These are phyloP conservation scores for Condylura cristata DNA, from an alignment of 2,113 vertebrate genomes.

Conservation along the genomic window DNA sequence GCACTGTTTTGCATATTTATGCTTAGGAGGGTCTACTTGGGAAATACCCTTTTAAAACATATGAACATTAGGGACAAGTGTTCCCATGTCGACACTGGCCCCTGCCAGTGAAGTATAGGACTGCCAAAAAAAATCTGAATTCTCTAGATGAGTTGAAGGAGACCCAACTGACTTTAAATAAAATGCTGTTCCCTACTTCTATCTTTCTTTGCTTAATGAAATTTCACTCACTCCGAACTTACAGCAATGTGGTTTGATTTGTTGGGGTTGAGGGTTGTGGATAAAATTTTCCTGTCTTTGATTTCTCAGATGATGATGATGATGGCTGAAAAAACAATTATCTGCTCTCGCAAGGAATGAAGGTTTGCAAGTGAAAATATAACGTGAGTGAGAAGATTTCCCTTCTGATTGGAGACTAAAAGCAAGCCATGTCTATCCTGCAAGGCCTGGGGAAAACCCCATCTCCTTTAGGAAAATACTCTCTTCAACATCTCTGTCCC, in stretches of 20 bases:
- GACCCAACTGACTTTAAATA: neutral
- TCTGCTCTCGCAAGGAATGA: neutral
- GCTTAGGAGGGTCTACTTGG: neutral
- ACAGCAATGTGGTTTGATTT: neutral
- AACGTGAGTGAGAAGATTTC: neutral
- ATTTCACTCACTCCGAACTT: neutral
- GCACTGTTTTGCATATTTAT: neutral
- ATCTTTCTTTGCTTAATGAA: slow-evolving; percentile 23
- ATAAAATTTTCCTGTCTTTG: neutral
- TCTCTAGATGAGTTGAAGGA: neutral
- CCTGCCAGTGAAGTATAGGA: neutral
- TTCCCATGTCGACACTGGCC: neutral
- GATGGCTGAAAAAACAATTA: neutral
- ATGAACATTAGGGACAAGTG: neutral
- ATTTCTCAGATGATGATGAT: slow-evolving; percentile 12
- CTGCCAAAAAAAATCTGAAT: neutral
- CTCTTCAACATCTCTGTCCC: neutral
- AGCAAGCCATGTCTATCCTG: neutral
- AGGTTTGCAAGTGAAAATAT: neutral
- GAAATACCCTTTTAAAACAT: neutral
- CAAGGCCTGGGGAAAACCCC: neutral
- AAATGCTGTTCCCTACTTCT: neutral
- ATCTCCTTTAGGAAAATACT: neutral
- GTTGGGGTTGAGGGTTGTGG: neutral
- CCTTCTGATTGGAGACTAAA: neutral